Conservation (phyloP, 2,113 vertebrate species). For the Calidris pygmaea region DNA sequence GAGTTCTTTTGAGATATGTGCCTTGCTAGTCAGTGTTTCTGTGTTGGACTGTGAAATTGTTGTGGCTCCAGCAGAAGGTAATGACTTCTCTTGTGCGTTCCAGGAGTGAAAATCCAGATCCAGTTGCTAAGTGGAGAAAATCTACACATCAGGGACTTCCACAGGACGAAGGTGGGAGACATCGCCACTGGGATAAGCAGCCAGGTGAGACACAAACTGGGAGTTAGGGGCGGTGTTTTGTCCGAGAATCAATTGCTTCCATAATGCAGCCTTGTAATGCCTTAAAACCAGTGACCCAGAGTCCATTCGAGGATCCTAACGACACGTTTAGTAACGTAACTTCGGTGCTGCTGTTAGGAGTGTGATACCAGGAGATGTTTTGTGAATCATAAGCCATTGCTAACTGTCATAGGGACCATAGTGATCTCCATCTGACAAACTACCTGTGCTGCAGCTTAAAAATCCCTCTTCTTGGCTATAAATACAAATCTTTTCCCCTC, state of each 20-base stretch:
- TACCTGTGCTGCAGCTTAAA: neutral
- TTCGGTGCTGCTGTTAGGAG: neutral
- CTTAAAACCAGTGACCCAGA: neutral
- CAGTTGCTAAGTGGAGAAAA: constrained; percentile 83
- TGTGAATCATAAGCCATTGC: neutral
- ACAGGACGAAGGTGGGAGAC: constrained; percentile 89
- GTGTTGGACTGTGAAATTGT: neutral
- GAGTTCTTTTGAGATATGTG: neutral
- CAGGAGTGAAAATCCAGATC: constrained; percentile 92
- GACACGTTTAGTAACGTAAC: neutral
- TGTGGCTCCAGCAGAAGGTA: neutral
- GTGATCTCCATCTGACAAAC: neutral
- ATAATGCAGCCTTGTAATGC: neutral
- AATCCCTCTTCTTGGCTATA: neutral
- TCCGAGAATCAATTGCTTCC: neutral
- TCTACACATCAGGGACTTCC: constrained; percentile 89
- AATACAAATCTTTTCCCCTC: neutral
- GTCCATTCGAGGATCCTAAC: neutral
- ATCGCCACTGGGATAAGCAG: constrained; percentile 94
- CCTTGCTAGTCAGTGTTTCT: neutral
- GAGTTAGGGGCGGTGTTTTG: neutral
- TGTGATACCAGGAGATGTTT: neutral
- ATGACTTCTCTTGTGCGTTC: neutral
- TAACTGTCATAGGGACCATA: neutral
- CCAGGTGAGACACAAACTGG: constrained; percentile 79